Base-by-base conservation (phyloP, 2,797 vertebrate species). In the Sciurus vulgaris region DNA sequence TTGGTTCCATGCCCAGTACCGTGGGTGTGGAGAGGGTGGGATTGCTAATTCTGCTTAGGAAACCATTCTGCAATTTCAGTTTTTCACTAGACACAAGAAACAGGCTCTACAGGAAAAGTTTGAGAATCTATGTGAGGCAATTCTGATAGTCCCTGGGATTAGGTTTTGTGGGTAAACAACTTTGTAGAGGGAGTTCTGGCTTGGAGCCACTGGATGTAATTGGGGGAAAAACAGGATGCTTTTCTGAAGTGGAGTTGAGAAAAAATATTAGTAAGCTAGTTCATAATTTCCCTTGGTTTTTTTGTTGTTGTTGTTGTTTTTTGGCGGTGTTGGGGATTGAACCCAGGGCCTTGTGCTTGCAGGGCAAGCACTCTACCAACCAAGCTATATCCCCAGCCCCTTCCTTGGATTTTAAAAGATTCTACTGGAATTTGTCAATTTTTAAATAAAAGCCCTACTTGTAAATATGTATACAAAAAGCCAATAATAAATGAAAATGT, bases 181-280 rank as follows among this genome's bases (percentile, higher is more conserved):
- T 87, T 89, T 35, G 82, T 59, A 67, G 78, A 88, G 78, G 83
- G 44, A 59, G 41, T 88, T 77, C 28, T 88, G 35, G 4, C 18
- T 84, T 89, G 22, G 47, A 96, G 76, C 41, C 79, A 51, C 30
- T 76, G 89, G 91, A 85, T 41, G 59, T 91, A 79, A 56, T 72
- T 67, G n/a, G 24, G 20, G 24, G 26, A 24, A 92, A 51, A 95
- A 86, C 44, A 70, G 26, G 5, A 24, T 83, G 1, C 22, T 95
- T 97, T 59, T 93, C 89, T 8, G 89, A 88, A 94, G 86, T 87
- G 17, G 56, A 95, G 24, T 92, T 87, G 69, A 88, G 69, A 92
- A 92, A 92, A 95, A 83, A 92, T 30, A 90, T 41, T 44, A 76
- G 8, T 41, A 86, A 69, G 20, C 35, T 83, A 91, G 88, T 74